These are phyloP conservation scores for Pseudoatta argentina DNA, from an alignment of 1,140 invertebrate species.

Conservation along the genomic window DNA sequence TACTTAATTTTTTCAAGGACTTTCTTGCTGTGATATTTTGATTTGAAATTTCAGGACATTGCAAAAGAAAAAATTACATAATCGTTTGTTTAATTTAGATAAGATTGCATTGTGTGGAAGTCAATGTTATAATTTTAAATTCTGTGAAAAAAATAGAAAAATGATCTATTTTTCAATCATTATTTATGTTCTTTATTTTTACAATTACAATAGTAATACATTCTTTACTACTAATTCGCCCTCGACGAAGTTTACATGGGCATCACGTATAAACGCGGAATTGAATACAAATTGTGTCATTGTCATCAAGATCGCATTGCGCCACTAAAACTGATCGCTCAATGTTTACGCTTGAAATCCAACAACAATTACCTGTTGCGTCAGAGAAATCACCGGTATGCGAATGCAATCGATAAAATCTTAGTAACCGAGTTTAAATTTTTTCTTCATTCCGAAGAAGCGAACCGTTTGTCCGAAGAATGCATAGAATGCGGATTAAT, in stretches of 20 bases:
- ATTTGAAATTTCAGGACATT: no score
- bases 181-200: conserved; percentile 15
- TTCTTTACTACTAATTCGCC: background rate
- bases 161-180: background rate
- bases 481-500: conserved; percentile 18
- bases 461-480: background rate
- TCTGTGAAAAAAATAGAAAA: background rate
- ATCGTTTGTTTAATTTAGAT: background rate
- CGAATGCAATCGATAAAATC: conserved; percentile 38
- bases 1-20: no score
- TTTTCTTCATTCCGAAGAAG: conserved; percentile 17
- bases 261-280: conserved; percentile 46
- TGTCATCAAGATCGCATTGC: conserved; percentile 44
- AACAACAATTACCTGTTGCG: conserved; percentile 39
- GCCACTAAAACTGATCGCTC: conserved; percentile 6
- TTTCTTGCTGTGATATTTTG: no score
- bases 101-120: background rate
- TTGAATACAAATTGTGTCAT: conserved; percentile 57
- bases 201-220: background rate
- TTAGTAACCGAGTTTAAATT: background rate
- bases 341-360: conserved; percentile 33
- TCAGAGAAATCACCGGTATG: conserved; percentile 21
- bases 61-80: conserved; percentile 4
- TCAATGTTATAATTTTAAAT: background rate
- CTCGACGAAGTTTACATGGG: conserved; percentile 25